Percentiles rank a stretch among this genome's conserved stretches.
Conservation (phyloP, 2,797 vertebrate genomes). For the Taeniopygia guttata region DNA sequence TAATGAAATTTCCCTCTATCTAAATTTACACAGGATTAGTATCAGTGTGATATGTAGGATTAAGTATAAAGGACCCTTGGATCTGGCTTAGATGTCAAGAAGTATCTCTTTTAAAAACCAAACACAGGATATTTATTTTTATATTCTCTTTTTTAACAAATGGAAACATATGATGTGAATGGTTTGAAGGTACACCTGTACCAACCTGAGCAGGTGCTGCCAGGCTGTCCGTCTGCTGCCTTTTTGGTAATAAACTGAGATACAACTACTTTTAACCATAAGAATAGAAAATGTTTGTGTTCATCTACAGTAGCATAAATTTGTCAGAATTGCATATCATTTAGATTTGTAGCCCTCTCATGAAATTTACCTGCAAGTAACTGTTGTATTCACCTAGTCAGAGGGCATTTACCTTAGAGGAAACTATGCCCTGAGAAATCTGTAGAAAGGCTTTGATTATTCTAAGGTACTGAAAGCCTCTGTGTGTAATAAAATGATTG, state of each 20-base stretch:
- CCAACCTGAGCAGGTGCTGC: not conserved
- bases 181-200: not conserved
- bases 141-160: not conserved
- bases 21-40: not conserved
- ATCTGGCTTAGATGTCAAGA: not conserved
- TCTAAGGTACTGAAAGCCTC: not conserved
- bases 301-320: not conserved
- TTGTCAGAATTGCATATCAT: not conserved
- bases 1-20: not conserved
- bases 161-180: not conserved
- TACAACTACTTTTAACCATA: not conserved
- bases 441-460: not conserved
- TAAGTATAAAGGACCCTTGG: not conserved
- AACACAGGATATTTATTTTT: not conserved
- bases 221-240: not conserved
- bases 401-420: not conserved
- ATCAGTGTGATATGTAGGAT: not conserved
- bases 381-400: not conserved
- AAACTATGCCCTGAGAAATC: not conserved
- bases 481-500: not conserved
- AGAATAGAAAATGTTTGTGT: not conserved
- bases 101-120: not conserved
- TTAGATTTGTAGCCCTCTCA: not conserved
- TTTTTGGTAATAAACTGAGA: not conserved
- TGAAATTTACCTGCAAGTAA: not conserved